Base-by-base conservation (phyloP, 2,888 invertebrate genomes). In the Tridacna gigas region DNA sequence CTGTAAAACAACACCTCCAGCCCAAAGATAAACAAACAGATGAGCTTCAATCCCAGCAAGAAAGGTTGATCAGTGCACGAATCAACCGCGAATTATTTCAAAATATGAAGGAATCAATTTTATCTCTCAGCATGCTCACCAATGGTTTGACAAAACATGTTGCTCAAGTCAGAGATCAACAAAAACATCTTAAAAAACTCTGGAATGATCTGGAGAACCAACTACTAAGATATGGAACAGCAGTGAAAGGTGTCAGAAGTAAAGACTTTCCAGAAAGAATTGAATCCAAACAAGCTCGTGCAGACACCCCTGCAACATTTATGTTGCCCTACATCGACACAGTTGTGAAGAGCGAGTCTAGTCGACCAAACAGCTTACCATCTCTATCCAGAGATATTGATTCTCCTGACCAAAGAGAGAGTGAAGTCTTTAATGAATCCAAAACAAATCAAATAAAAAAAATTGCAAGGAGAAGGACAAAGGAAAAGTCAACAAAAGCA, bases 51-150 rank as follows among this genome's bases (percentile, higher is more conserved):
- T 5, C 25, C 13, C 20, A 20, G 25, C 51, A 25, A 25, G 47
- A 71, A 47, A 48, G 20, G 51, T 18, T 71, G 4, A 71, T 71
- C 13, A 74, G 12, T 61, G 13, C 20, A 15, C 63, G 56, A 77
- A 18, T 67, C 5, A 77, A 77, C n/a, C 47, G 51, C 25, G 65
- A 65, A n/a, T 26, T 66, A 20, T 26, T 67, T 18, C n/a, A 28
- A 7, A 66, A 77, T 63, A 78, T 78, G 78, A 78, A 63, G 28
- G 63, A 78, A 15, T 78, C 78, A 12, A 61, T 78, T 15, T 25
- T 60, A 7, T 60, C 61, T 11, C 63, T 78, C 1, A 63, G 15
- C 22, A 61, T 61, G 22, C 47, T 78, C 61, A 60, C 71, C 9
- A 71, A 60, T 45, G 78, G 78, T 37, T 26, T 78, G 15, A 51